These are phyloP conservation scores for Rhinatrema bivittatum DNA, from an alignment of 2,797 vertebrate genomes.

Conservation along the genomic window DNA sequence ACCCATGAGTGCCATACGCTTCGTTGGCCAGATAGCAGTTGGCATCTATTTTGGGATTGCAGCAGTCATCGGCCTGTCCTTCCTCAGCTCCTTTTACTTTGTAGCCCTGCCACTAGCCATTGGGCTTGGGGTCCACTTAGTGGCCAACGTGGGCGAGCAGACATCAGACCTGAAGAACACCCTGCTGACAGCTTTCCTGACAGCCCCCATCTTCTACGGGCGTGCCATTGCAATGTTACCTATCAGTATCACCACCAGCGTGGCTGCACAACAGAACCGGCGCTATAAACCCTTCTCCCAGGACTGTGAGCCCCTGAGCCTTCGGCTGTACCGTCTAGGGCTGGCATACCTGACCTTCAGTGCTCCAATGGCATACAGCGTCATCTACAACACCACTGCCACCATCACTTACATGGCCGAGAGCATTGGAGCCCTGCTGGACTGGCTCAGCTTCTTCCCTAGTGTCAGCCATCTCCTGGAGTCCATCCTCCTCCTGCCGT, in stretches of 20 bases:
- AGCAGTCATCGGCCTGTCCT: conserved; percentile 71
- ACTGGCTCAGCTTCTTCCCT: conserved; percentile 72
- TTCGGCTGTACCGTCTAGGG: conserved; percentile 67
- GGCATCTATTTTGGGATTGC: conserved; percentile 81
- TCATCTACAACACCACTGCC: conserved; percentile 69
- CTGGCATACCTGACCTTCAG: conserved; percentile 77
- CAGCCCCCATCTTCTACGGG: conserved; percentile 76
- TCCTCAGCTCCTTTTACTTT: conserved; percentile 67
- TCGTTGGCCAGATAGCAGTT: conserved; percentile 69
- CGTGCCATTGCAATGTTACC: conserved; percentile 70
- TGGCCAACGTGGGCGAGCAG: conserved; percentile 70
- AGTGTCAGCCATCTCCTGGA: conserved; percentile 61
- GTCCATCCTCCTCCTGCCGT: conserved; percentile 68
- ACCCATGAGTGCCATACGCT: conserved; percentile 51
- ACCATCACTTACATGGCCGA: conserved; percentile 68
- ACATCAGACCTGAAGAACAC: conserved; percentile 68
- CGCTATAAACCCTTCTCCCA: conserved; percentile 37
- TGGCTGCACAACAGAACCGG: conserved; percentile 64
- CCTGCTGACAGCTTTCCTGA: conserved; percentile 62
- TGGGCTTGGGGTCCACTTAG: conserved; percentile 76
- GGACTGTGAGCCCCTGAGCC: conserved; percentile 27
- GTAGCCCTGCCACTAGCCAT: conserved; percentile 73
- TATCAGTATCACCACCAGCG: conserved; percentile 70
- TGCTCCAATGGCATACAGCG: conserved; percentile 63
- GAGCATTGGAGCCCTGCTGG: conserved; percentile 63